Conservation (phyloP, 2,797 vertebrate species). For the Lacerta agilis region DNA sequence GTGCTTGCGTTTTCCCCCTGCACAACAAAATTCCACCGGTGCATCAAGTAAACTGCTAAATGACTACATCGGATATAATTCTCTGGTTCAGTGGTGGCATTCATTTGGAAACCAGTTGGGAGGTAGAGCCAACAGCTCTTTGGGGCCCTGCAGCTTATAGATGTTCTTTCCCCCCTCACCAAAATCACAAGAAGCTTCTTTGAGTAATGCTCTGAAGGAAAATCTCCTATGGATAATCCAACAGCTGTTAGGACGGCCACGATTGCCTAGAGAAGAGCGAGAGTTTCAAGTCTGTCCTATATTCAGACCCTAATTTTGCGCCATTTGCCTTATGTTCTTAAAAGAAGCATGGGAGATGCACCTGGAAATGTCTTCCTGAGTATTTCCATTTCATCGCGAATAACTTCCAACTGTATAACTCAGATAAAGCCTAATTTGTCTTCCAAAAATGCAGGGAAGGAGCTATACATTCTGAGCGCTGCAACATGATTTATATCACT, state of each 20-base stretch:
- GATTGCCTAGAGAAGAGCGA: neutral
- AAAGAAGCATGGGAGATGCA: conserved; percentile 18
- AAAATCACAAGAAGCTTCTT: neutral
- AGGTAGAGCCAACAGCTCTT: no score
- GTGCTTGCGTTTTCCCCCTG: no score
- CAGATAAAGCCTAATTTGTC: conserved; percentile 31
- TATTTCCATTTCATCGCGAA: conserved; percentile 54
- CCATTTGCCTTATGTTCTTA: neutral
- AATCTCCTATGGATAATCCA: neutral
- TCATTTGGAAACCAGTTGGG: no score
- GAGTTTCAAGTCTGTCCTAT: neutral
- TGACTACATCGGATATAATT: no score
- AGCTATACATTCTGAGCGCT: conserved; percentile 41
- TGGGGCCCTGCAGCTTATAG: neutral
- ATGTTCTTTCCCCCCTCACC: neutral
- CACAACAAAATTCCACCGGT: no score
- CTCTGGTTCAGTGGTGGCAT: no score
- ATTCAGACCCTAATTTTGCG: neutral
- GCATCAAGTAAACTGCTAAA: no score
- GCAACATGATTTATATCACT: conserved; percentile 39
- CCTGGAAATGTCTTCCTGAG: neutral
- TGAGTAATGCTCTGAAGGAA: neutral
- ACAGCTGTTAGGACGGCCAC: neutral
- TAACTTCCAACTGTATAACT: conserved; percentile 27
- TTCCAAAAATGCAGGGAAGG: conserved; percentile 30